A percentile compares a stretch with the other conserved stretches of the same genome.
These are phyloP conservation scores for Apostichopus parvimensis DNA, from an alignment of 35 echinoderm and acorn worm species.

Conservation along the genomic window DNA sequence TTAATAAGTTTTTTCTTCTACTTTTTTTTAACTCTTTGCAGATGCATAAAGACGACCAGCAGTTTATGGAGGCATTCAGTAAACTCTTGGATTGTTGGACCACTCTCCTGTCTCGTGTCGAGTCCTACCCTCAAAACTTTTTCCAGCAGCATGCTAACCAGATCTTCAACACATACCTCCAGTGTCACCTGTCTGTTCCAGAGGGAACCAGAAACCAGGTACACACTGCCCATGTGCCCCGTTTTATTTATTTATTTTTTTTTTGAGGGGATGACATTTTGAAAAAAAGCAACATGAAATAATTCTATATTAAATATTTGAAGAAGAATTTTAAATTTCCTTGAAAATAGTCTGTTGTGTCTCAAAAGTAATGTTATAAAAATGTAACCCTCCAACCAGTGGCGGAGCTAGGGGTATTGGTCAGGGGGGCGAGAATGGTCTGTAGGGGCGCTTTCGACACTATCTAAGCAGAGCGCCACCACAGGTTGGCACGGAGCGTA, in stretches of 20 bases:
- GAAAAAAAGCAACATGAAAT: too few relatives aligned
- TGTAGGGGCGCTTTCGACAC: too few relatives aligned
- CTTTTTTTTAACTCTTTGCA: background rate
- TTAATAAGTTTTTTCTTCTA: background rate
- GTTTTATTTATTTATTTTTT: background rate
- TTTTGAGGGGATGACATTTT: background rate
- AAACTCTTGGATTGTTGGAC: slow-evolving; percentile 89
- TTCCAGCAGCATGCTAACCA: slow-evolving; percentile 82
- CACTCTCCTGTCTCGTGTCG: slow-evolving; percentile 60
- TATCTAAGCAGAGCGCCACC: too few relatives aligned
- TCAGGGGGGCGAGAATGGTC: too few relatives aligned
- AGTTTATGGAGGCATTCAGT: slow-evolving; percentile 95
- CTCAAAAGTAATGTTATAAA: too few relatives aligned
- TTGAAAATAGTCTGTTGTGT: too few relatives aligned
- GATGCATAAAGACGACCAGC: slow-evolving; percentile 97
- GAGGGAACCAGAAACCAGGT: slow-evolving; percentile 94
- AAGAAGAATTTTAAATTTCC: too few relatives aligned
- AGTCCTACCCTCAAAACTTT: slow-evolving; percentile 76
- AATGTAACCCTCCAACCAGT: too few relatives aligned
- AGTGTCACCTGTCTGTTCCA: slow-evolving; percentile 87
- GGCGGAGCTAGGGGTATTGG: too few relatives aligned
- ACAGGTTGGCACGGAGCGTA: too few relatives aligned
- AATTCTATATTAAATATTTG: too few relatives aligned
- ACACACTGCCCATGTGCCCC: background rate
- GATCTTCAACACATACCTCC: slow-evolving; percentile 90